phyloP scores from a whole-genome alignment of 2,797 vertebrate species.

The Anguilla megastoma region DNA sequence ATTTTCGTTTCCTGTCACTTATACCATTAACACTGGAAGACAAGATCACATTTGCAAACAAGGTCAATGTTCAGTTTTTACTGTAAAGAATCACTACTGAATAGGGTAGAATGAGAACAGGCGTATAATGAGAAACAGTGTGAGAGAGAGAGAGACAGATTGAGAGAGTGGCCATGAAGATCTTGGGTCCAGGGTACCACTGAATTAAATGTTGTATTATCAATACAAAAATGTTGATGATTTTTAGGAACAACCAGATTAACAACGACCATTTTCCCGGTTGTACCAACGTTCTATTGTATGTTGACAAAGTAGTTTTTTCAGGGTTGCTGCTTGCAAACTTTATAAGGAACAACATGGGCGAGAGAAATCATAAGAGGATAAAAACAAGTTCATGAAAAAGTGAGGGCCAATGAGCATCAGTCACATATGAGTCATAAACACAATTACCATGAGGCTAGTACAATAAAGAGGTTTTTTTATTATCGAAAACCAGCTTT shows the following conservation, averaged over 20 bases:
- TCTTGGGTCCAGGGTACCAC: background rate
- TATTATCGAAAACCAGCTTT: conserved; percentile 91
- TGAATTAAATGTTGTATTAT: background rate
- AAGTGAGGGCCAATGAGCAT: background rate
- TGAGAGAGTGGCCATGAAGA: background rate
- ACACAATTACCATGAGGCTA: background rate
- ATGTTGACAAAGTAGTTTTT: too few relatives aligned
- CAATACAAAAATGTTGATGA: background rate
- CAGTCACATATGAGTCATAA: background rate
- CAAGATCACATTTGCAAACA: too few relatives aligned
- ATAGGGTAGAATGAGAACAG: too few relatives aligned
- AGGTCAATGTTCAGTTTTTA: too few relatives aligned
- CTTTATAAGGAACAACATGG: background rate
- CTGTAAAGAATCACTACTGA: too few relatives aligned
- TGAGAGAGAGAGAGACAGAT: too few relatives aligned
- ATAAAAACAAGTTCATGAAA: background rate
- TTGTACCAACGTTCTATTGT: background rate
- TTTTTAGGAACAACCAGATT: background rate
- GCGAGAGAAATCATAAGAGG: background rate
- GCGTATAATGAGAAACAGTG: too few relatives aligned
- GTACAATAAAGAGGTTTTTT: conserved; percentile 51
- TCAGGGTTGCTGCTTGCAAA: too few relatives aligned
- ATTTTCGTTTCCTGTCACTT: too few relatives aligned
- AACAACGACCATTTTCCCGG: background rate
- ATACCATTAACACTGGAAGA: too few relatives aligned